phyloP scores from a whole-genome alignment of 2,888 invertebrate species.

The Sphecodes monilicornis region DNA sequence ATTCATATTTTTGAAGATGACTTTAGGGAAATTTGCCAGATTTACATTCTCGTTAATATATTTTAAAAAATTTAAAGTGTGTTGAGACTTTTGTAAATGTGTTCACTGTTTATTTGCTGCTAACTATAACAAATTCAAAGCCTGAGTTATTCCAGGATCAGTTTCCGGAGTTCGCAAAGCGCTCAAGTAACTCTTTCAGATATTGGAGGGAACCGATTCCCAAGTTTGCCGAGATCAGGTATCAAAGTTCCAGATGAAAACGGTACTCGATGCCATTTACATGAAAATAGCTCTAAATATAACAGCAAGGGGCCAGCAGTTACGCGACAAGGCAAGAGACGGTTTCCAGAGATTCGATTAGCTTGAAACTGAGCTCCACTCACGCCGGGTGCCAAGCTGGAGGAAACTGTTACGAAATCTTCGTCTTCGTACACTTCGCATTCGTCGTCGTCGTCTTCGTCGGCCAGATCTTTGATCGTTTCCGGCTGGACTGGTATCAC shows the following conservation, averaged over 20 bases:
- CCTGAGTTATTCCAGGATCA: background rate
- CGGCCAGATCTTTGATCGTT: constrained; percentile 78
- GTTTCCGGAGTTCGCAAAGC: background rate
- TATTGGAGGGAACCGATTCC: background rate
- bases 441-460: constrained; percentile 84
- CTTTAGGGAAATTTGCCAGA: background rate
- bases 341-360: constrained; percentile 50
- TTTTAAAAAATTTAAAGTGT: too few species aligned
- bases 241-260: background rate
- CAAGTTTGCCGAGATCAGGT: background rate
- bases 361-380: constrained; percentile 55
- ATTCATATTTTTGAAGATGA: too few species aligned
- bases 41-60: background rate
- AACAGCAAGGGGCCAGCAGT: constrained; percentile 33
- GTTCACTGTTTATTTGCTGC: too few species aligned
- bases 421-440: constrained; percentile 86
- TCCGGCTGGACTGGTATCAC: constrained; percentile 87
- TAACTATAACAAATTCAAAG: background rate
- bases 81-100: too few species aligned
- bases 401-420: constrained; percentile 80
- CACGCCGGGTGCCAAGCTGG: constrained; percentile 71
- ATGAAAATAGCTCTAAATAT: constrained; percentile 4
- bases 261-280: constrained; percentile 15
- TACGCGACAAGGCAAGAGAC: constrained; percentile 10
- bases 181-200: background rate